phyloP scores from a whole-genome alignment of 2,797 vertebrate species.

The Enteromius anoplus region DNA sequence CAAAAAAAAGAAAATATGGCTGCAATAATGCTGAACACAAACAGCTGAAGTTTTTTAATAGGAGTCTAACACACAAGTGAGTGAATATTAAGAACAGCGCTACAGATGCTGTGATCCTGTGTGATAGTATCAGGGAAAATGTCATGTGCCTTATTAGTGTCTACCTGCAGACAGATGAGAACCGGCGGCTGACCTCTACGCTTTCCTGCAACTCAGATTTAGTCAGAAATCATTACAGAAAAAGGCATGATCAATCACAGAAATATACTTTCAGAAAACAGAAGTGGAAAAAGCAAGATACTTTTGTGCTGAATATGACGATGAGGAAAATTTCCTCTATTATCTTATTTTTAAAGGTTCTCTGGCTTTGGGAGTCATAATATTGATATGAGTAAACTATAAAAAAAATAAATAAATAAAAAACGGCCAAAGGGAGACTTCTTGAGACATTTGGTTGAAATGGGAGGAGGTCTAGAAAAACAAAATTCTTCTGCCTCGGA shows the following conservation, averaged over 20 bases:
- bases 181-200: constrained; percentile 73
- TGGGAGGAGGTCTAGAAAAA: not conserved
- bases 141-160: constrained; percentile 79
- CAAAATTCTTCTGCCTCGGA: not conserved
- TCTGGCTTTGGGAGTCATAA: not conserved
- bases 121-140: constrained; percentile 73
- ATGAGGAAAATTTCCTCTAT: constrained; percentile 4
- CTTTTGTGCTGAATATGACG: not conserved
- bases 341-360: constrained; percentile 17
- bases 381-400: constrained; percentile 1
- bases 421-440: not conserved
- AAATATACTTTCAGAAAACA: constrained; percentile 38
- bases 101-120: constrained; percentile 45
- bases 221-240: constrained; percentile 69
- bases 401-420: not conserved
- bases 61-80: constrained; percentile 12
- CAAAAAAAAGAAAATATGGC: constrained; percentile 4
- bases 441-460: constrained; percentile 13
- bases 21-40: constrained; percentile 16
- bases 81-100: constrained; percentile 20
- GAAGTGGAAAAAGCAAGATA: not conserved
- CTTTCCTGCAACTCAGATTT: constrained; percentile 67
- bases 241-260: constrained; percentile 71
- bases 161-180: constrained; percentile 69
- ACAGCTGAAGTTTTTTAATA: constrained; percentile 2